Base-by-base conservation (phyloP, 2,113 vertebrate species). In the Podocnemis expansa region DNA sequence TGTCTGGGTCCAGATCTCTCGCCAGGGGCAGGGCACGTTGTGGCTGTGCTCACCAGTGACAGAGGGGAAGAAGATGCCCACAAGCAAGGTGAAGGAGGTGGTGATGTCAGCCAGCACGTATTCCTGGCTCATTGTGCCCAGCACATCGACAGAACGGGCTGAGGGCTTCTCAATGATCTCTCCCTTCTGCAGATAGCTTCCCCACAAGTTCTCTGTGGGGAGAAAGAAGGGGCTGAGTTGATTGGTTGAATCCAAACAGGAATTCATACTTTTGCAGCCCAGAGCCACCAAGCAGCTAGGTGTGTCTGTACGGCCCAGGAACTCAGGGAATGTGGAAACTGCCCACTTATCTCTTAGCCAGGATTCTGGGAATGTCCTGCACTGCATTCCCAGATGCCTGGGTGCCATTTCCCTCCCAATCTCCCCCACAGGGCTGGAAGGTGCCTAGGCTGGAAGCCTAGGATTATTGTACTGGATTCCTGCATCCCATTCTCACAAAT, bases 31-130 rank as follows among this genome's bases (percentile, higher is more conserved):
- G 47, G 47, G 14, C 9, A 19, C 41, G 22, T 13, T 24, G 43
- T 3, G 47, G 78, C 25, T 54, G 70, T 31, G 31, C 92, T 89
- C 97, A 99, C 99, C 99, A 96, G 99, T 99, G 94, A 99, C 99
- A 2, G 99, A 99, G 10, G 99, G 99, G 96, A 99, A 99, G 98
- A 99, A 99, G 96, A 99, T 99, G 41, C 99, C 99, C 95, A 99
- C 99, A 52, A 99, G 97, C n/a, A 99, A 97, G 1, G 99, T 99
- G 97, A 99, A 99, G 78, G 99, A 99, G 47, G 99, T 99, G 89
- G 99, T 98, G 94, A 99, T 99, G 97, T 99, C 99, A n/a, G 98
- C 98, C 47, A 99, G 98, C 79, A 99, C 98, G 3, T 99, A 99
- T 24, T 96, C 96, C 47, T 97, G 98, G 80, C 98, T 98, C 19